A percentile compares a stretch with the other conserved stretches of the same genome.
These are phyloP conservation scores for Ferdinandea cuprea DNA, from an alignment of 2,888 invertebrate genomes.

Conservation along the genomic window DNA sequence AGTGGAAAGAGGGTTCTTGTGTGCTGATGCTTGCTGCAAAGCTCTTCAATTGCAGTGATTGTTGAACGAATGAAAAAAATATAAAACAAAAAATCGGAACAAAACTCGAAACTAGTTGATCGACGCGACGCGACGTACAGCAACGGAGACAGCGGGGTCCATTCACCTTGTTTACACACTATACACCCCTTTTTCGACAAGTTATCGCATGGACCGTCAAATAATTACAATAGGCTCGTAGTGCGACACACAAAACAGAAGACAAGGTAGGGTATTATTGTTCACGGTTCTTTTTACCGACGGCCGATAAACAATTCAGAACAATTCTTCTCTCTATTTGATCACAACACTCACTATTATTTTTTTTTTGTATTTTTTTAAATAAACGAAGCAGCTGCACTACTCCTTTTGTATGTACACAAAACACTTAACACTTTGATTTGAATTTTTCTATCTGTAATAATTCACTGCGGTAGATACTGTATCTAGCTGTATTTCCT, in stretches of 20 bases:
- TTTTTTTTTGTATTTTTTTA: slow-evolving; percentile 16
- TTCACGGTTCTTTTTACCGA: slow-evolving; percentile 36
- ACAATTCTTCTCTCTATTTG: slow-evolving; percentile 32
- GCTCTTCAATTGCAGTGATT: slow-evolving; percentile 69
- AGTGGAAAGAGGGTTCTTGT: slow-evolving; percentile 47
- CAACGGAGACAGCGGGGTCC: slow-evolving; percentile 52
- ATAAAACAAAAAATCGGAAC: slow-evolving; percentile 28
- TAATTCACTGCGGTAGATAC: slow-evolving; percentile 59
- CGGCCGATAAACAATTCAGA: slow-evolving; percentile 48
- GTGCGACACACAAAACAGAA: slow-evolving; percentile 27
- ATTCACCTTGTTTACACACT: slow-evolving; percentile 63
- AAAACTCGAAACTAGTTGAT: slow-evolving; percentile 66
- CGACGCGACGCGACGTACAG: slow-evolving; percentile 44
- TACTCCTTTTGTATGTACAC: slow-evolving; percentile 16
- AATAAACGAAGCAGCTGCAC: slow-evolving; percentile 63
- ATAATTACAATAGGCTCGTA: slow-evolving; percentile 53
- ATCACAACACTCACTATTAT: slow-evolving; percentile 31
- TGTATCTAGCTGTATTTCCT: slow-evolving; percentile 56
- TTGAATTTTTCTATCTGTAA: slow-evolving; percentile 70
- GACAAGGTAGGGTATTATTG: slow-evolving; percentile 57
- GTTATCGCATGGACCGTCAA: slow-evolving; percentile 56
- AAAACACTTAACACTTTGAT: slow-evolving; percentile 67
- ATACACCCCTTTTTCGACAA: slow-evolving; percentile 53
- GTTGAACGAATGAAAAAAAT: slow-evolving; percentile 47
- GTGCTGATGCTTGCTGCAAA: slow-evolving; percentile 18